Evolutionary conservation across 2,888 invertebrate genomes (phyloP).

Genomic region (Hanleya hanleyi): DNA sequence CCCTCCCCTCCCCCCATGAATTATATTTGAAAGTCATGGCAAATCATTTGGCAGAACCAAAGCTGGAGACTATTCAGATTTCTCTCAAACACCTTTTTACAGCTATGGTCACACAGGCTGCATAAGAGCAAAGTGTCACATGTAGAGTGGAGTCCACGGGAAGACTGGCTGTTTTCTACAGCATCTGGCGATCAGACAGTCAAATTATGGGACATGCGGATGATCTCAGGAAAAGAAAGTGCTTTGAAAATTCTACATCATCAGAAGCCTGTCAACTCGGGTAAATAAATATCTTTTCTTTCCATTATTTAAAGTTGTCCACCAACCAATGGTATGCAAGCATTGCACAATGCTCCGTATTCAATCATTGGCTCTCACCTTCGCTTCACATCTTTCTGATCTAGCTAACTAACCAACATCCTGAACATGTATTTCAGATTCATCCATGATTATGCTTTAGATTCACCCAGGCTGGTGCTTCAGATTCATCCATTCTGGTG

Average conservation of each 20-base stretch:
- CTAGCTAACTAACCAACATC: too few relatives aligned
- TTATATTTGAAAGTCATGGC: too few relatives aligned
- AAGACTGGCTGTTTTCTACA: conserved; percentile 61
- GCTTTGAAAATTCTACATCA: conserved; percentile 49
- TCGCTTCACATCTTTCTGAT: too few relatives aligned
- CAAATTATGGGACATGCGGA: conserved; percentile 65
- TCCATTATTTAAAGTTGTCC: neutral
- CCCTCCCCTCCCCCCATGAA: too few relatives aligned
- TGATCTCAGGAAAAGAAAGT: conserved; percentile 51
- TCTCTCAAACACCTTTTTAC: too few relatives aligned
- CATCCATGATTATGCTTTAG: too few relatives aligned
- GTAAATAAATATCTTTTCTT: conserved; percentile 33
- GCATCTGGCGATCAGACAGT: conserved; percentile 62
- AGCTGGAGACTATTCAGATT: neutral
- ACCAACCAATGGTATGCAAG: too few relatives aligned
- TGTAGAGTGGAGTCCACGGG: conserved; percentile 62
- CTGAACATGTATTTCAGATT: too few relatives aligned
- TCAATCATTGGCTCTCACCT: too few relatives aligned
- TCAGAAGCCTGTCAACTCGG: conserved; percentile 60
- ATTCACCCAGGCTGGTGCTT: too few relatives aligned
- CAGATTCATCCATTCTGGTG: too few relatives aligned
- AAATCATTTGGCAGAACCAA: neutral
- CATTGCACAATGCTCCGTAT: too few relatives aligned
- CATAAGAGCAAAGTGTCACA: conserved; percentile 65
- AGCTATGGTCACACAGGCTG: conserved; percentile 52